Conservation (phyloP, 53 echinoderm and acorn worm species). For the Crossaster papposus region DNA sequence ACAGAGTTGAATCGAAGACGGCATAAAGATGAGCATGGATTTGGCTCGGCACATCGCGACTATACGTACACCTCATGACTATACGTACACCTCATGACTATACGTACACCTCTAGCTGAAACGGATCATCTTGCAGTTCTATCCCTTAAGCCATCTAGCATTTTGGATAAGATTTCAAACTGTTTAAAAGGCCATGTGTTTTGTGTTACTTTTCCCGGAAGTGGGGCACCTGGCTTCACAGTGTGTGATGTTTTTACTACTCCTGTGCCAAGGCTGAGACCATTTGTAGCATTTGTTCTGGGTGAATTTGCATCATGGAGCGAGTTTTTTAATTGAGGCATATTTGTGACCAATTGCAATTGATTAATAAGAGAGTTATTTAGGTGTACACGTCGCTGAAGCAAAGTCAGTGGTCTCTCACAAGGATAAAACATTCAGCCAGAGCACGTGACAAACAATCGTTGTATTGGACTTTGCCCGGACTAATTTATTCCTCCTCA, state of each 20-base stretch:
- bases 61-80: too few relatives aligned
- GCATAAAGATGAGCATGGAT: slow-evolving; percentile 18
- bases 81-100: neutral
- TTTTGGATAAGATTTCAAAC: slow-evolving; percentile 45
- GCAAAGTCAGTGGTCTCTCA: neutral
- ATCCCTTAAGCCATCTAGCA: slow-evolving; percentile 22
- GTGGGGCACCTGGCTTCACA: neutral
- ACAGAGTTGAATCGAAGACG: slow-evolving; percentile 2
- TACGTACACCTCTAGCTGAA: neutral
- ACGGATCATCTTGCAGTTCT: slow-evolving; percentile 31
- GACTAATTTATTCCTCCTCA: slow-evolving; percentile 17
- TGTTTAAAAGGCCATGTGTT: slow-evolving; percentile 35
- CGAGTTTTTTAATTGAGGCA: neutral
- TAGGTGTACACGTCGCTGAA: neutral
- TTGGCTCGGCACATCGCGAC: too few relatives aligned
- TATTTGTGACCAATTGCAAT: neutral
- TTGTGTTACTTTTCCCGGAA: slow-evolving; percentile 18
- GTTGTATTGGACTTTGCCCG: slow-evolving; percentile 31
- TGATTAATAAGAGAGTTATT: neutral
- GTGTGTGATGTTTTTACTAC: neutral
- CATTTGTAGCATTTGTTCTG: neutral
- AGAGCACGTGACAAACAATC: slow-evolving; percentile 1
- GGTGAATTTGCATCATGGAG: neutral
- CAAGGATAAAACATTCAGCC: neutral
- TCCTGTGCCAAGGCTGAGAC: neutral